phyloP scores from a whole-genome alignment of 2,113 vertebrate genomes.

The Notothenia coriiceps region DNA sequence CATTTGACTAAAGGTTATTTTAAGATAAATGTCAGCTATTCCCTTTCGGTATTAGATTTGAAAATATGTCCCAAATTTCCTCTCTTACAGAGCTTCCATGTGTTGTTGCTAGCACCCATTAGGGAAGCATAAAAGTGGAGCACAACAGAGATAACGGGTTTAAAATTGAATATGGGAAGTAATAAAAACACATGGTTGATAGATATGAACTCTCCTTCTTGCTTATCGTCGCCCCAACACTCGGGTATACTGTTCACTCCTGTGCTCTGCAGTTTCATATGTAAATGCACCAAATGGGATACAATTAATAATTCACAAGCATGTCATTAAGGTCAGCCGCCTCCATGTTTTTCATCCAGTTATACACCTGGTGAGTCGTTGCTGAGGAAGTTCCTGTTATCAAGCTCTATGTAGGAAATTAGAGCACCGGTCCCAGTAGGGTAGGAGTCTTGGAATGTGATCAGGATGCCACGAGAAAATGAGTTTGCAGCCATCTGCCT shows the following conservation, averaged over 20 bases:
- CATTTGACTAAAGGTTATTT: slow-evolving; percentile 69
- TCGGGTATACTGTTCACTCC: slow-evolving; percentile 8
- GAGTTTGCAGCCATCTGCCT: slow-evolving; percentile 71
- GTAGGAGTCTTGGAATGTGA: slow-evolving; percentile 62
- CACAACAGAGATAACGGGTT: slow-evolving; percentile 20
- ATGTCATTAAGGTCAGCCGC: slow-evolving; percentile 44
- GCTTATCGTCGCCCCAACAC: neutral
- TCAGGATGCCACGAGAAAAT: slow-evolving; percentile 64
- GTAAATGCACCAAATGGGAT: slow-evolving; percentile 51
- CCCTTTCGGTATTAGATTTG: slow-evolving; percentile 23
- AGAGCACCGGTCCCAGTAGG: slow-evolving; percentile 66
- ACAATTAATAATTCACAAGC: slow-evolving; percentile 64
- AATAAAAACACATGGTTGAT: slow-evolving; percentile 31
- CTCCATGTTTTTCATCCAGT: slow-evolving; percentile 45
- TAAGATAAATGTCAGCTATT: slow-evolving; percentile 64
- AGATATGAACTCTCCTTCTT: slow-evolving; percentile 3
- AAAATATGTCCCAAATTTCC: slow-evolving; percentile 47
- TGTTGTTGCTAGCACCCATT: slow-evolving; percentile 9
- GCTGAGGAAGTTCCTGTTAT: slow-evolving; percentile 48
- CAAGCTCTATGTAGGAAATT: slow-evolving; percentile 59
- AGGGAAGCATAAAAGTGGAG: slow-evolving; percentile 29
- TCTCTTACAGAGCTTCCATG: slow-evolving; percentile 3
- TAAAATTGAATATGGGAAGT: slow-evolving; percentile 29
- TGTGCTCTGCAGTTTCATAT: slow-evolving; percentile 28
- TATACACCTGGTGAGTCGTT: slow-evolving; percentile 63